Evolutionary conservation across 2,888 invertebrate genomes (phyloP), one percentile per base, ranked within the genome.

Genomic region (Drosophila borealis): DNA sequence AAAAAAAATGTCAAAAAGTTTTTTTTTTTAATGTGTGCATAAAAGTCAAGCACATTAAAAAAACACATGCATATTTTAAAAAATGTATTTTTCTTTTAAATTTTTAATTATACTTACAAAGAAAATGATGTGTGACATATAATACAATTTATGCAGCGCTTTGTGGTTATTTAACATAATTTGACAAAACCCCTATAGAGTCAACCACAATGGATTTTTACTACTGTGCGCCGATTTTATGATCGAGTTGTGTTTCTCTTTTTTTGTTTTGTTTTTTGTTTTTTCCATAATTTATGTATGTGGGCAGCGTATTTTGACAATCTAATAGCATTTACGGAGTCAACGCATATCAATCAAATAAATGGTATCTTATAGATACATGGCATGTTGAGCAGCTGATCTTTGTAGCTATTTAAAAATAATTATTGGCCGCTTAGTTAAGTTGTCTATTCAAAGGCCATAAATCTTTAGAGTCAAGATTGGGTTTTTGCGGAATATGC

Each of bases 91-190:
- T 68, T 49, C 70, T 50, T 68, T 63, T 78, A 65, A 69, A 72
- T 63, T 86, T 82, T 82, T 86, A 88, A 82, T 88, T 86, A 74
- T 82, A 61, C 70, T 53, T 37, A 64, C 62, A 76, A 69, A 53
- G 55, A 55, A 60, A 39, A 60, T 55, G 61, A 72, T 68, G 78
- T 86, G 86, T 77, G 81, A 76, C 83, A 67, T 66, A 70, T 74
- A 69, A 71, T 81, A 66, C 42, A 75, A 86, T 78, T 88, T 88
- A 86, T 77, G 67, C 74, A 74, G 56, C 65, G 54, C 67, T 82
- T 86, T 82, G 68, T 75, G 75, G 61, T 34, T 78, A 61, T 81
- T 88, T 74, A 88, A 66, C 82, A 86, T 82, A 86, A 82, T 77
- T 46, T 69, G 62, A 57, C 61, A 68, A 45, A 66, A 55, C 62